Conservation (phyloP, 2,888 invertebrate species). For the Atherix ibis region DNA sequence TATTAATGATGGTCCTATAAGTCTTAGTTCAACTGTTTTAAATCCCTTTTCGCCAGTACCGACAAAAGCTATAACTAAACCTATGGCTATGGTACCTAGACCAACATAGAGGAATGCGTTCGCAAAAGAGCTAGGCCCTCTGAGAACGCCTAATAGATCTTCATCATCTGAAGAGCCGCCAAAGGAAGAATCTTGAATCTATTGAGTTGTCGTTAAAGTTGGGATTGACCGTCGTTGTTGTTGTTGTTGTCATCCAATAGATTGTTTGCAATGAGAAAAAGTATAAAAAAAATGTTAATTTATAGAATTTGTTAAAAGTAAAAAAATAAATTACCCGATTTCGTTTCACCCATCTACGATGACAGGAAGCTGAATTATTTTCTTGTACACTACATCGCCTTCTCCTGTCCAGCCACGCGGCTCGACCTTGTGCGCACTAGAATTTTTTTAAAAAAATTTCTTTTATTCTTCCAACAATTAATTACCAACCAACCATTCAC, state of each 20-base stretch:
- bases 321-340: conserved; percentile 51
- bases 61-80: conserved; percentile 76
- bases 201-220: conserved; percentile 8
- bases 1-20: conserved; percentile 72
- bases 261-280: too few relatives aligned
- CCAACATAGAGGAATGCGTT: conserved; percentile 74
- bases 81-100: conserved; percentile 65
- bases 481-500: too few relatives aligned
- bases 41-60: conserved; percentile 81
- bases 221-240: too few relatives aligned
- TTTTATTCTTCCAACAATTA: too few relatives aligned
- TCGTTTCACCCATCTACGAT: conserved; percentile 70
- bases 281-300: conserved; percentile 3
- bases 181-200: conserved; percentile 75
- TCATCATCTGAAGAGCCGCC: conserved; percentile 60
- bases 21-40: conserved; percentile 68
- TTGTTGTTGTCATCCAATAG: too few relatives aligned
- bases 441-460: conserved; percentile 9
- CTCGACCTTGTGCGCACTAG: conserved; percentile 69
- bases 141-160: conserved; percentile 47
- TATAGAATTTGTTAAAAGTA: background rate
- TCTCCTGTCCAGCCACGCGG: conserved; percentile 63
- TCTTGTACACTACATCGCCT: conserved; percentile 52
- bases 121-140: conserved; percentile 65
- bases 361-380: conserved; percentile 40